These are phyloP conservation scores for Drymonia ruficornis DNA, from an alignment of 2,888 invertebrate genomes.

Conservation along the genomic window DNA sequence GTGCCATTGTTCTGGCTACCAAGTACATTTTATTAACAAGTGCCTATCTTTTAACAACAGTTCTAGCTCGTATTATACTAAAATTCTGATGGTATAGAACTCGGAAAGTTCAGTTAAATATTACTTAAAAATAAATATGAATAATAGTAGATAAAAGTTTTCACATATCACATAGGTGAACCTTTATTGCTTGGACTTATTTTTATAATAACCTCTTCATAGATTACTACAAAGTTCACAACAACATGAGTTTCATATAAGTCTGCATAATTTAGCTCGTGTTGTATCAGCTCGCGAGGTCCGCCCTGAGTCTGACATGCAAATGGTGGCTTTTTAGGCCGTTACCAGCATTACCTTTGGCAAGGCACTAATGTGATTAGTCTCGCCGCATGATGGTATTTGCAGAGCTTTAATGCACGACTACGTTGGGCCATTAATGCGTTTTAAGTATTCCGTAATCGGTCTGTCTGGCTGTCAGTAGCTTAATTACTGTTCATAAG, in stretches of 20 bases:
- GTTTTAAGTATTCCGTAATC: slow-evolving; percentile 55
- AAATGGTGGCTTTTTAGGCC: slow-evolving; percentile 67
- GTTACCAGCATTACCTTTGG: slow-evolving; percentile 67
- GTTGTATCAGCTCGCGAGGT: slow-evolving; percentile 35
- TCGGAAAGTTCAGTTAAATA: too few relatives aligned
- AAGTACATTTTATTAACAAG: neutral
- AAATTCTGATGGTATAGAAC: too few relatives aligned
- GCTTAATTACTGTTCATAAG: neutral
- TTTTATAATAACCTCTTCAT: too few relatives aligned
- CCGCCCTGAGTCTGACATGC: slow-evolving; percentile 53
- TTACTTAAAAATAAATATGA: too few relatives aligned
- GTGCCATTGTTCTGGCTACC: slow-evolving; percentile 21
- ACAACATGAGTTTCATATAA: slow-evolving; percentile 48
- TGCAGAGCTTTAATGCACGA: slow-evolving; percentile 65
- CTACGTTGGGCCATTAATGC: slow-evolving; percentile 49
- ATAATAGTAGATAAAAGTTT: too few relatives aligned
- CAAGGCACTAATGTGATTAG: slow-evolving; percentile 76
- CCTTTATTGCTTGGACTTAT: too few relatives aligned
- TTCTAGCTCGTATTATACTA: too few relatives aligned
- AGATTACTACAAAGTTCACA: slow-evolving; percentile 13
- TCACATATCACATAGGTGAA: too few relatives aligned
- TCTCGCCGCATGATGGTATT: slow-evolving; percentile 63
- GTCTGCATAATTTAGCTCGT: slow-evolving; percentile 50
- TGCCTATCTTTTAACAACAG: neutral
- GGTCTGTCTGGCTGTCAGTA: slow-evolving; percentile 32